phyloP scores from a whole-genome alignment of 2,113 vertebrate genomes.

The Syrmaticus mikado region DNA sequence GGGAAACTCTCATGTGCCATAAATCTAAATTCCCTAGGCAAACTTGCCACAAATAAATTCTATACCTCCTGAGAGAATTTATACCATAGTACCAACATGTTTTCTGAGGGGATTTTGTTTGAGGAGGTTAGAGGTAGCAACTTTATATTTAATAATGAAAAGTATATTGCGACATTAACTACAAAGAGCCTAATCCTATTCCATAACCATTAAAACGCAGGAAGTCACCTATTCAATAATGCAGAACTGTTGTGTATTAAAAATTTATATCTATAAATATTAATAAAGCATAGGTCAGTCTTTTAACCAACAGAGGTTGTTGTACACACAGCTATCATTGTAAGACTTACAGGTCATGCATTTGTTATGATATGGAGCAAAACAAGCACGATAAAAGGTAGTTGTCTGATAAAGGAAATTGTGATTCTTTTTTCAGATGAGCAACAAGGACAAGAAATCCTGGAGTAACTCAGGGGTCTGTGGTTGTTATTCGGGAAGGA shows the following conservation, averaged over 20 bases:
- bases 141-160: conserved; percentile 58
- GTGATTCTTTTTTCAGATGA: conserved; percentile 13
- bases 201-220: conserved; percentile 58
- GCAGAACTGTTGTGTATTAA: conserved; percentile 66
- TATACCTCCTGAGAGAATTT: not conserved
- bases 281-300: conserved; percentile 55
- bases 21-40: not conserved
- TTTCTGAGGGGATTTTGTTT: not conserved
- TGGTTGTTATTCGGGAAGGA: not conserved
- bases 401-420: not conserved
- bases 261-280: conserved; percentile 72
- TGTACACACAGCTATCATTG: not conserved
- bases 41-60: not conserved
- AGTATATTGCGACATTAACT: conserved; percentile 36
- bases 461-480: not conserved
- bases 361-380: conserved; percentile 25
- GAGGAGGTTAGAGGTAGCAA: conserved; percentile 27
- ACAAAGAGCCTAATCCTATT: conserved; percentile 23
- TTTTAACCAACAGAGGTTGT: conserved; percentile 23
- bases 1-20: not conserved
- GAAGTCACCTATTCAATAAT: conserved; percentile 66
- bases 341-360: conserved; percentile 3
- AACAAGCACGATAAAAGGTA: conserved; percentile 1
- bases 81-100: not conserved
- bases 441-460: not conserved